Evolutionary conservation across 2,888 invertebrate species (phyloP).

Genomic region (Drosophila gaucha): DNA sequence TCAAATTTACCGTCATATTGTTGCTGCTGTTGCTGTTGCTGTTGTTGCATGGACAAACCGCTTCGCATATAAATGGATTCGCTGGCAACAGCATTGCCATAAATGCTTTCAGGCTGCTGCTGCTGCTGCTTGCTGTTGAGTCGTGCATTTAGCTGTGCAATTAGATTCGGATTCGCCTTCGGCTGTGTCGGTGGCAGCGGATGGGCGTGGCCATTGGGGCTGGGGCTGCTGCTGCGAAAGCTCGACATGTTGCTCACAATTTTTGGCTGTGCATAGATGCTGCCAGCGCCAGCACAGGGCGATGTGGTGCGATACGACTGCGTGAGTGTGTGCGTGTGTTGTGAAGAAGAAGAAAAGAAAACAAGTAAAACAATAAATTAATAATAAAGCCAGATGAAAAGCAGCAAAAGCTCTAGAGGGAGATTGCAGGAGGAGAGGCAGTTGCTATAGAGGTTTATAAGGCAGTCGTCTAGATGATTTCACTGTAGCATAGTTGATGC

Average conservation of each 20-base stretch:
- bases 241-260: constrained; percentile 84
- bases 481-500: not conserved
- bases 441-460: not conserved
- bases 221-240: constrained; percentile 84
- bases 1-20: constrained; percentile 85
- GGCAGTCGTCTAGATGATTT: not conserved
- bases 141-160: constrained; percentile 85
- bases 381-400: constrained; percentile 30
- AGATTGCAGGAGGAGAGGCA: not conserved
- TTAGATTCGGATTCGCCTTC: constrained; percentile 84
- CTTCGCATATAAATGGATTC: constrained; percentile 68
- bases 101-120: constrained; percentile 78
- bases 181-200: constrained; percentile 82
- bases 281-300: constrained; percentile 71
- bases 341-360: constrained; percentile 38
- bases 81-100: constrained; percentile 71
- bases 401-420: constrained; percentile 7
- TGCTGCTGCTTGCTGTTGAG: constrained; percentile 81
- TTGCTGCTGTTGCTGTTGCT: constrained; percentile 81
- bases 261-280: constrained; percentile 85
- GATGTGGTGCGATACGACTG: constrained; percentile 84
- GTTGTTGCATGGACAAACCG: constrained; percentile 72
- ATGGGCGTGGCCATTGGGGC: constrained; percentile 79
- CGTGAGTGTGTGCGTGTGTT: constrained; percentile 12
- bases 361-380: constrained; percentile 55